These are phyloP conservation scores for Fringilla coelebs DNA, from an alignment of 2,797 vertebrate genomes.

Conservation along the genomic window DNA sequence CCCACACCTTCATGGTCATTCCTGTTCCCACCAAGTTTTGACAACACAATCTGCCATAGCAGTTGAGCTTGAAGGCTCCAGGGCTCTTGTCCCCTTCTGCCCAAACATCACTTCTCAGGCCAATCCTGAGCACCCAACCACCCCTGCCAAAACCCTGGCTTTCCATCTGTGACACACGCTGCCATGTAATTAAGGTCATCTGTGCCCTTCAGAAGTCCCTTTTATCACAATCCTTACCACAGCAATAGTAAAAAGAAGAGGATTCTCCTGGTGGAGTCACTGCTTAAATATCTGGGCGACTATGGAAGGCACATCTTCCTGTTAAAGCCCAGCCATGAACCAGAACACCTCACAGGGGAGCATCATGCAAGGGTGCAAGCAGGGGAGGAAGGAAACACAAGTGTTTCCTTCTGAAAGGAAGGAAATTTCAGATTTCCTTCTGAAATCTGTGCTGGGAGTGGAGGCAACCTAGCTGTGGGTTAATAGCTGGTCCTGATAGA, in stretches of 20 bases:
- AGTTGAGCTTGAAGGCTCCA: not conserved
- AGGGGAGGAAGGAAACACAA: too few species aligned
- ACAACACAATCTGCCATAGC: not conserved
- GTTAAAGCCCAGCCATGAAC: not conserved
- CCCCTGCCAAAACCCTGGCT: not conserved
- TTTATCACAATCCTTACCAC: not conserved
- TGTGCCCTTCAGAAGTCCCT: not conserved
- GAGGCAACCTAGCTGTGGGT: not conserved
- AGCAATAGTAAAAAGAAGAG: not conserved
- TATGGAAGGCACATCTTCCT: not conserved
- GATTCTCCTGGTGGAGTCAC: not conserved
- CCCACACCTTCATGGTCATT: not conserved
- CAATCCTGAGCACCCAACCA: not conserved
- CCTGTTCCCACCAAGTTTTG: rapidly evolving
- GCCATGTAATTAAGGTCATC: not conserved
- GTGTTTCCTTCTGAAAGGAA: too few species aligned
- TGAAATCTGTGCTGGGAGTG: not conserved
- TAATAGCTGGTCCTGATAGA: not conserved
- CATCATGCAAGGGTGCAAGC: too few species aligned
- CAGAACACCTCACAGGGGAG: not conserved
- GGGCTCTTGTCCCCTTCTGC: not conserved
- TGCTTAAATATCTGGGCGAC: not conserved
- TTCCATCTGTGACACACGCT: not conserved
- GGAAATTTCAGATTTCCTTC: too few species aligned
- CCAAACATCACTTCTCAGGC: not conserved